A percentile compares a stretch with the other conserved stretches of the same genome.
phyloP scores from a whole-genome alignment of 2,888 invertebrate species.

The Agonopterix arenella region DNA sequence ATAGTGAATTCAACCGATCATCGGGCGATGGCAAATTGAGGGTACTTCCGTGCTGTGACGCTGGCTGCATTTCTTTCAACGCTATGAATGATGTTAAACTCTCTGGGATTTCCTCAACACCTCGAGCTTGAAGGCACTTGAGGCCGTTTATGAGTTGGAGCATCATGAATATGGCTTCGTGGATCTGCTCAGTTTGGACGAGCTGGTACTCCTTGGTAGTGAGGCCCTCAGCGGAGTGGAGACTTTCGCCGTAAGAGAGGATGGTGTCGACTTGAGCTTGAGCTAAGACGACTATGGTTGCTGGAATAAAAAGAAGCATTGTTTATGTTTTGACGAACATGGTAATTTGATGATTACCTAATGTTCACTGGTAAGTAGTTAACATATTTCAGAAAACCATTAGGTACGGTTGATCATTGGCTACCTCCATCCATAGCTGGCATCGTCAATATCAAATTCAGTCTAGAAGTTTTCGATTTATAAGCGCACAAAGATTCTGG shows the following conservation, averaged over 20 bases:
- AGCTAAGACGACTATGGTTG: constrained; percentile 86
- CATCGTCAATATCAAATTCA: no score
- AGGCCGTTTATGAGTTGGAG: constrained; percentile 88
- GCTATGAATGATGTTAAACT: constrained; percentile 84
- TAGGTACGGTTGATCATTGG: no score
- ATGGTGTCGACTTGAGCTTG: constrained; percentile 86
- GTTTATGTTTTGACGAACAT: no score
- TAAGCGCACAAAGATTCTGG: no score
- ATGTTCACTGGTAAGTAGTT: no score
- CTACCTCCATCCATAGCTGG: no score
- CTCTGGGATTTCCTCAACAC: constrained; percentile 86
- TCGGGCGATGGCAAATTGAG: constrained; percentile 44
- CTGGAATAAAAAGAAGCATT: constrained; percentile 47
- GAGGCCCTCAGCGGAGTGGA: constrained; percentile 74
- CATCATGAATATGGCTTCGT: constrained; percentile 86
- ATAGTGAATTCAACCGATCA: constrained; percentile 60
- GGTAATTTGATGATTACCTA: no score
- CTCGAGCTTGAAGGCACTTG: constrained; percentile 88
- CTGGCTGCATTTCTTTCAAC: constrained; percentile 73
- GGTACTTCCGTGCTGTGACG: constrained; percentile 36
- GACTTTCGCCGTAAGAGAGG: constrained; percentile 80
- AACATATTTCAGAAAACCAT: no score
- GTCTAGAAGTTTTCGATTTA: no score
- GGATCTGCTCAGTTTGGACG: constrained; percentile 69
- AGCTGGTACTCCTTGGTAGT: constrained; percentile 57